A percentile compares a stretch with the other conserved stretches of the same genome.
Conservation (phyloP, 2,888 invertebrate genomes). For the Eudemis profundana region DNA sequence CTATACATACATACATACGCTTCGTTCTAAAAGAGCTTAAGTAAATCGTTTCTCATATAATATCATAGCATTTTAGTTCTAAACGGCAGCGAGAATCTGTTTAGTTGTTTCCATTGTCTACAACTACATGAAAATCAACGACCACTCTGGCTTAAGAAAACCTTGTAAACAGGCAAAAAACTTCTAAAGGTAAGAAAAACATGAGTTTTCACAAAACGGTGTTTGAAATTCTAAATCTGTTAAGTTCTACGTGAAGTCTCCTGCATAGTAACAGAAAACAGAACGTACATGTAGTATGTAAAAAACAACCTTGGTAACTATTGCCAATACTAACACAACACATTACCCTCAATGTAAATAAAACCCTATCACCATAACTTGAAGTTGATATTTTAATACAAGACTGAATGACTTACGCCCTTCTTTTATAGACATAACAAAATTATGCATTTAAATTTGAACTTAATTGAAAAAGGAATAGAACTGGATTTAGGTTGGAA, state of each 20-base stretch:
- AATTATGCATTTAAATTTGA: not conserved
- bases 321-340: conserved; percentile 45
- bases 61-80: not conserved
- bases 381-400: conserved; percentile 49
- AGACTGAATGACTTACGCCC: conserved; percentile 50
- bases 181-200: not conserved
- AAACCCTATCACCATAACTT: conserved; percentile 44
- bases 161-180: no score
- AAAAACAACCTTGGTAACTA: conserved; percentile 48
- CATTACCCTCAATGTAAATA: conserved; percentile 42
- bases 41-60: not conserved
- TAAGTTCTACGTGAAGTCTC: not conserved
- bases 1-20: not conserved
- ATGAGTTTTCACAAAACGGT: not conserved
- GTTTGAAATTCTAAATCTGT: not conserved
- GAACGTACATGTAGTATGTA: conserved; percentile 49
- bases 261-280: conserved; percentile 29
- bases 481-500: not conserved
- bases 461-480: not conserved
- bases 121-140: not conserved
- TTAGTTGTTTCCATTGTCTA: not conserved
- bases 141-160: no score
- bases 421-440: conserved; percentile 36
- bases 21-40: not conserved
- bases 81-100: not conserved